Evolutionary conservation across 2,888 invertebrate genomes (phyloP), one percentile per base, ranked within the genome.

Genomic region (Trachelus troglodyta): DNA sequence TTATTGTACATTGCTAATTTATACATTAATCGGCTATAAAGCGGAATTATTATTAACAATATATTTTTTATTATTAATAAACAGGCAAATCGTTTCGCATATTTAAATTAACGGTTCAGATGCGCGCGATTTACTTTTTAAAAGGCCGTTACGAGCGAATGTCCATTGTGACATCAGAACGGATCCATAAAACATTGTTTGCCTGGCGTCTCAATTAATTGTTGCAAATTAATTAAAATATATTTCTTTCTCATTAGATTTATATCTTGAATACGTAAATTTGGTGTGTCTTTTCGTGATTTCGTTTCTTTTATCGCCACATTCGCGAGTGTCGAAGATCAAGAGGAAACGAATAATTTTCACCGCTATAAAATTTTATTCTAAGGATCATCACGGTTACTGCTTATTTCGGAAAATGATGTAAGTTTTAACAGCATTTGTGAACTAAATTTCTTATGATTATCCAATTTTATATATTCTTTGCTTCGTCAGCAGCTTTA

Each of bases 21-120:
- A 85, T 81, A 85, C 84, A 80, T 81, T 83, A 82, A 83, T 81
- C 76, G 82, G 82, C 82, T 85, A 84, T 82, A 82, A 85, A 84
- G 82, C 83, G 80, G 76, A 34, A 78, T 79, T 23, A 2, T 23
- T 56, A 9, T 23, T 15, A 56, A 56, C 23, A 23, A 56, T 23
- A 56, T 23, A 56, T 15, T 56, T 56, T 56, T 0, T 56, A 15
- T 23, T 23, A 56, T 56, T 9, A 56, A 23, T 56, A 56, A 56
- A 56, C 23, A 6, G 56, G 9, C 56, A 6, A 56, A 56, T 56
- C 23, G 9, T 23, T 23, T 56, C 23, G 2, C 6, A 56, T 56
- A 56, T 56, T 56, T 23, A 9, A 56, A 56, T 23, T 23, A 56
- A 56, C 56, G 56, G 23, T 56, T 56, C 56, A 0, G 23, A 2